Evolutionary conservation across 1,140 invertebrate species (phyloP).

Genomic region (Drosophila serrata): DNA sequence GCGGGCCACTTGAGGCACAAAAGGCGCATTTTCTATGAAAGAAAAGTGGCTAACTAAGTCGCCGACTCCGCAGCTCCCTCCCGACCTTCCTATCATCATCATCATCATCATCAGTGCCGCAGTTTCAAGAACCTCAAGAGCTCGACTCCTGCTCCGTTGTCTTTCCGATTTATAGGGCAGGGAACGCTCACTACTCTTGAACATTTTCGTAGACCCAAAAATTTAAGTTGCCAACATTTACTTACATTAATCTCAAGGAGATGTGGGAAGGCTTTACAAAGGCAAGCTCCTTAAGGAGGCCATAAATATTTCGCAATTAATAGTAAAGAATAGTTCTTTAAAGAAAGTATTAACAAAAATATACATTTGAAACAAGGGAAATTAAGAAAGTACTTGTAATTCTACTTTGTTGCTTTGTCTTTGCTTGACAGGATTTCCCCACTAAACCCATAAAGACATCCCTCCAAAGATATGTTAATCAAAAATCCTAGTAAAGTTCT

Average conservation of each 20-base stretch:
- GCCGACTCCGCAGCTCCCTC: constrained; percentile 29
- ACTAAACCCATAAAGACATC: too few species aligned
- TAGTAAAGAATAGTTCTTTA: neutral
- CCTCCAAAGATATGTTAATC: too few species aligned
- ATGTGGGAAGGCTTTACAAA: neutral
- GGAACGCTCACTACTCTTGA: constrained; percentile 46
- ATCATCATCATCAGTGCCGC: constrained; percentile 36
- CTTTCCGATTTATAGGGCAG: constrained; percentile 44
- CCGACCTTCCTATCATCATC: neutral
- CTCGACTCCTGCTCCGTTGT: constrained; percentile 18
- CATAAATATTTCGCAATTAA: neutral
- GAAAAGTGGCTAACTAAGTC: constrained; percentile 82
- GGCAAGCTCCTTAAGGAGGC: neutral
- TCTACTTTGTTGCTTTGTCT: neutral
- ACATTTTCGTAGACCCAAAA: constrained; percentile 16
- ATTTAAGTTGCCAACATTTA: constrained; percentile 47
- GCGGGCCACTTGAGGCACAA: constrained; percentile 64
- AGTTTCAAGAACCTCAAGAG: constrained; percentile 46
- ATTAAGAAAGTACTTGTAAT: neutral
- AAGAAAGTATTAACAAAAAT: neutral
- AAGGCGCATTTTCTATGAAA: constrained; percentile 76
- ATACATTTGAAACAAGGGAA: neutral
- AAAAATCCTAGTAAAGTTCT: neutral
- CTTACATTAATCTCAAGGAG: constrained; percentile 6
- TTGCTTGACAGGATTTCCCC: neutral